A percentile compares a stretch with the other conserved stretches of the same genome.
These are phyloP conservation scores for Drosophila algonquin DNA, from an alignment of 2,888 invertebrate genomes.

Conservation along the genomic window DNA sequence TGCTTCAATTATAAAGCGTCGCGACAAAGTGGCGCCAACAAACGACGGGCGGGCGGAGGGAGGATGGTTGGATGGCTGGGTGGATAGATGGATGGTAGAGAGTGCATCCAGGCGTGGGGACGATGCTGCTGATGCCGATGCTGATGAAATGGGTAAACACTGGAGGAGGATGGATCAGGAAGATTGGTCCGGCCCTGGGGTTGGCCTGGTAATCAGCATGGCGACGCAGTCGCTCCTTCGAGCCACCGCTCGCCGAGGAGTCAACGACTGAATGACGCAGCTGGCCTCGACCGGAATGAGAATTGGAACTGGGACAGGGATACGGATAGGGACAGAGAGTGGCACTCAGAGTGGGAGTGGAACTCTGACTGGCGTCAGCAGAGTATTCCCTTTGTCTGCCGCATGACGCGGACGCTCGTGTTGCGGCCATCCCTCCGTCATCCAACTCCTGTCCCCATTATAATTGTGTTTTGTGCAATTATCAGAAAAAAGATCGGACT, in stretches of 20 bases:
- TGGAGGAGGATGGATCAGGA: conserved; percentile 30
- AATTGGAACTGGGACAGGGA: conserved; percentile 22
- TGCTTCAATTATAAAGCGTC: conserved; percentile 80
- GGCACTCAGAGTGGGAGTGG: background rate
- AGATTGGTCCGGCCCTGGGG: conserved; percentile 3
- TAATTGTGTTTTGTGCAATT: conserved; percentile 50
- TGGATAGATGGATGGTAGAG: conserved; percentile 28
- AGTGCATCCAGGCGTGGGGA: conserved; percentile 11
- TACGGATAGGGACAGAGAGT: conserved; percentile 27
- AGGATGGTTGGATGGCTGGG: conserved; percentile 41
- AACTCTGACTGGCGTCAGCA: conserved; percentile 39
- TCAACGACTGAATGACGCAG: conserved; percentile 40
- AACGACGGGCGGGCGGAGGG: conserved; percentile 53
- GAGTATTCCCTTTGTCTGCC: conserved; percentile 43
- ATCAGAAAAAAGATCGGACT: background rate
- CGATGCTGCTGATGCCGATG: conserved; percentile 37
- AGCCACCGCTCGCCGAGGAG: conserved; percentile 6
- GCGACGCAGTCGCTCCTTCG: conserved; percentile 43
- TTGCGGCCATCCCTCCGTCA: background rate
- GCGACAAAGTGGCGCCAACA: conserved; percentile 79
- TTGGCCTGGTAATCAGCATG: conserved; percentile 64
- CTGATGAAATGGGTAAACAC: conserved; percentile 50
- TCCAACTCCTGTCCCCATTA: conserved; percentile 34
- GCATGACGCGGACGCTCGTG: conserved; percentile 1
- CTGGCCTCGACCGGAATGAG: conserved; percentile 42